phyloP scores from a whole-genome alignment of 1,140 invertebrate species.

The roundworm (Caenorhabditis elegans) region WBcel235 BX284606.5:5413501-5414000 shows the following conservation, averaged over 20 bases:
- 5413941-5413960: too few species aligned
- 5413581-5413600: not conserved
- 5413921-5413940: too few species aligned
- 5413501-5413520: not conserved
- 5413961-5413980: too few species aligned
- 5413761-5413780: not conserved
- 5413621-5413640: too few species aligned
- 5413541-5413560: not conserved
- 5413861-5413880: constrained; percentile 30
- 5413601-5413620: not conserved
- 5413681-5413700: not conserved
- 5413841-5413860: constrained; percentile 18
- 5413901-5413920: too few species aligned
- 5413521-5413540: not conserved
- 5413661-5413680: not conserved
- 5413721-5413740: too few species aligned
- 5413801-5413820: not conserved
- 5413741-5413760: too few species aligned
- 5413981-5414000: too few species aligned
- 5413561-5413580: not conserved
- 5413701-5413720: not conserved
- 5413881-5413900: not conserved
- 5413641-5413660: too few species aligned
- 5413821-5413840: constrained; percentile 30
- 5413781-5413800: not conserved